Percentiles rank a stretch among this genome's conserved stretches.
Conservation (phyloP, 2,797 vertebrate genomes). For the Cuniculus paca region DNA sequence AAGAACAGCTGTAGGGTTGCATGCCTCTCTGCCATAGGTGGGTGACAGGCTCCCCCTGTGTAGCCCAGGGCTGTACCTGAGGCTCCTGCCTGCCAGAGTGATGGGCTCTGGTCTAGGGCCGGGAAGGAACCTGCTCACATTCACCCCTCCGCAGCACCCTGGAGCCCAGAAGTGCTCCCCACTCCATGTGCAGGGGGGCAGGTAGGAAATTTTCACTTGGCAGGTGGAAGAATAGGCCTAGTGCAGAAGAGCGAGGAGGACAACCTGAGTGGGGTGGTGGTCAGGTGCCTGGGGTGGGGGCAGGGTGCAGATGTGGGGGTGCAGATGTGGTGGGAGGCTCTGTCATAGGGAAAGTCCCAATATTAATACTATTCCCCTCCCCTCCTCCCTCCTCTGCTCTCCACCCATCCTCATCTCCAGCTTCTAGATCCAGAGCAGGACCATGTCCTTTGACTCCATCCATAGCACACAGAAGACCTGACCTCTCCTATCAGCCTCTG, state of each 20-base stretch:
- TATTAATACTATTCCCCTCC: not conserved
- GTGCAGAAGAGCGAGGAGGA: not conserved
- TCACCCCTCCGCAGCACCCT: not conserved
- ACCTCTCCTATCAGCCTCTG: not conserved
- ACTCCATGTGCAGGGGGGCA: not conserved
- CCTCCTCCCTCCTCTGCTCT: not conserved
- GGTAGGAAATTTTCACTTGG: not conserved
- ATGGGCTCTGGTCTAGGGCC: not conserved
- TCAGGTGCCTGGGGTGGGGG: not conserved
- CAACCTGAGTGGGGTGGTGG: not conserved
- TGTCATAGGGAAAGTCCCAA: not conserved
- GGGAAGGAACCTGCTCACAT: not conserved
- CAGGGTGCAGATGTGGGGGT: not conserved
- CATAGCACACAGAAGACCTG: not conserved
- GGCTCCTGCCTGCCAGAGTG: not conserved
- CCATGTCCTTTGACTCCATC: not conserved
- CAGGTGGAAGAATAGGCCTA: not conserved
- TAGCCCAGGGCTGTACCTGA: not conserved
- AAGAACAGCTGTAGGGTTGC: not conserved
- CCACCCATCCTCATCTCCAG: not conserved
- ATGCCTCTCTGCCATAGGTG: not conserved
- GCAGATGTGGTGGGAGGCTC: not conserved
- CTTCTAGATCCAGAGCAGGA: not conserved
- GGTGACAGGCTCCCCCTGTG: not conserved
- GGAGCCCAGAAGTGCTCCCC: not conserved